phyloP scores from a whole-genome alignment of 2,888 invertebrate genomes.

The Thyatira batis region DNA sequence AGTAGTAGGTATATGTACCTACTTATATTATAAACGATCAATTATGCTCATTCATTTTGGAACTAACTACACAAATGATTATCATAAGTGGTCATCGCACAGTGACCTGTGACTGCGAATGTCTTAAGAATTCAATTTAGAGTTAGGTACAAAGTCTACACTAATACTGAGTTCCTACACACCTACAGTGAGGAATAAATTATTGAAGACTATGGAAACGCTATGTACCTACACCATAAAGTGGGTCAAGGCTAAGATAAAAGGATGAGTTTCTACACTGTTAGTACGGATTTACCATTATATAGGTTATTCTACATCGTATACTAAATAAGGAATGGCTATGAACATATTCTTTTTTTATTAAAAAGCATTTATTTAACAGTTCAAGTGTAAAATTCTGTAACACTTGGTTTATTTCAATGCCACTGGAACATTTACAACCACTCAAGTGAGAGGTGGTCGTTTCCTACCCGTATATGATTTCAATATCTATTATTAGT shows the following conservation, averaged over 20 bases:
- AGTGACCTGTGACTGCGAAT: neutral
- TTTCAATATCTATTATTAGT: neutral
- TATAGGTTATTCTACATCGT: too few relatives aligned
- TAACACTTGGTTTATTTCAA: neutral
- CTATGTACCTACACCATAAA: too few relatives aligned
- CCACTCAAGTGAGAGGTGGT: neutral
- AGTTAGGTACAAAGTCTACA: too few relatives aligned
- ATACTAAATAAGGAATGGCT: too few relatives aligned
- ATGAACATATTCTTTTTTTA: too few relatives aligned
- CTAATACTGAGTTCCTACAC: too few relatives aligned
- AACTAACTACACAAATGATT: neutral
- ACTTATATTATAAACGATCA: neutral
- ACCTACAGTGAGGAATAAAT: too few relatives aligned
- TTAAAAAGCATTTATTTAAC: neutral
- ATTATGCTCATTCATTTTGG: neutral
- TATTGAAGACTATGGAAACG: too few relatives aligned
- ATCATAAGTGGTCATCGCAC: neutral
- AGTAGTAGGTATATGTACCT: neutral
- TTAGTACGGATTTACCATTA: too few relatives aligned
- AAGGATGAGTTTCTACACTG: too few relatives aligned
- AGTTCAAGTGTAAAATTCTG: neutral
- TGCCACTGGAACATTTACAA: neutral
- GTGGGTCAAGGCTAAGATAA: too few relatives aligned
- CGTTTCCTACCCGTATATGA: neutral
- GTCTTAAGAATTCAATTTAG: neutral